Evolutionary conservation across 1,140 invertebrate genomes (phyloP), one percentile per base, ranked within the genome.

Genomic region (Nephila pilipes): DNA sequence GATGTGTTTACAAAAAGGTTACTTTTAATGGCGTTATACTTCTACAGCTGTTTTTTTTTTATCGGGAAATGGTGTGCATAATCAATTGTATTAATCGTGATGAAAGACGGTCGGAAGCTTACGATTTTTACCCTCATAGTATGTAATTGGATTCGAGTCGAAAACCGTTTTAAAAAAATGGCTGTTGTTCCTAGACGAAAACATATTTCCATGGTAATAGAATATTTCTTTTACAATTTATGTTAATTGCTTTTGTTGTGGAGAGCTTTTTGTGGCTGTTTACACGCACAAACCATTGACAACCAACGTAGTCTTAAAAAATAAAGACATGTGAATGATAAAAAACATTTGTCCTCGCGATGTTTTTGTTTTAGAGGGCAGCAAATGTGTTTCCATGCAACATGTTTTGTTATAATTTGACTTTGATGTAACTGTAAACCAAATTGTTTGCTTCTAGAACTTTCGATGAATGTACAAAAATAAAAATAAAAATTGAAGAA

Each of bases 191-290:
- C 69, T 32, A 29, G 3, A 32, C 69, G n/a, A 20, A 75, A 75
- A 75, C 29, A 75, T 36, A 75, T 75, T 75, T 75, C 69, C 69
- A 75, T 75, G 69, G 69, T 75, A 75, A 75, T 75, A 75, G 69
- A 75, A 75, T 75, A 75, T 75, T 16, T 75, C 69, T 5, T 75
- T 14, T 75, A 32, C 18, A 18, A 14, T 75, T 18, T 25, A 75
- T 18, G 29, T 16, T 75, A 75, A 75, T 75, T 75, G 5, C 5
- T 36, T 18, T 16, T 75, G 0, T 36, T 36, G 25, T 12, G 25
- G 0, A 36, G 14, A 14, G 69, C 14, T 75, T 75, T 58, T 75
- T 75, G 69, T 36, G 29, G 32, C 16, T 75, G 69, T 36, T 75
- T 75, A 75, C 69, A 32, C 29, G 12, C 18, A 25, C 29, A 32